Percentiles rank a stretch among this genome's conserved stretches.
phyloP scores from a whole-genome alignment of 2,888 invertebrate genomes.

The Leptopilina drosophilae region DNA sequence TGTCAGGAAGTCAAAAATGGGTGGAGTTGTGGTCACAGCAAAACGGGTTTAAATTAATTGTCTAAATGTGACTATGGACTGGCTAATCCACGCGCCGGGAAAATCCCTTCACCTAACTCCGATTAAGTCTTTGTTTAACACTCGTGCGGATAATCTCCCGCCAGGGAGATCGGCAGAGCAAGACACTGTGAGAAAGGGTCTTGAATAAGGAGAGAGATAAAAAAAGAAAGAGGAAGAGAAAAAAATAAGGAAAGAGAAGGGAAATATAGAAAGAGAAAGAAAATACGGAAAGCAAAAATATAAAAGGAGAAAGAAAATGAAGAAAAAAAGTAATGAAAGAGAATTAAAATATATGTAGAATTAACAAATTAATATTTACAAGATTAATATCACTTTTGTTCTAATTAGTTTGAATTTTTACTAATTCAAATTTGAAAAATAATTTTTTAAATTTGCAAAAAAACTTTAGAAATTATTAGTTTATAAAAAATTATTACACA shows the following conservation, averaged over 20 bases:
- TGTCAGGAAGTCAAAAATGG: conserved; percentile 10
- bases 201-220: conserved; percentile 22
- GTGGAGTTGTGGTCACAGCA: conserved; percentile 40
- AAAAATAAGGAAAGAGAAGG: neutral
- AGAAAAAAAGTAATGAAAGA: too few species aligned
- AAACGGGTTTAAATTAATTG: conserved; percentile 60
- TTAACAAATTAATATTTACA: too few species aligned
- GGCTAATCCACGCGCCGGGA: conserved; percentile 57
- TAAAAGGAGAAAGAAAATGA: neutral
- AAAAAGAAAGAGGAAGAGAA: conserved; percentile 21
- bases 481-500: too few species aligned
- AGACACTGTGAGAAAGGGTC: conserved; percentile 33
- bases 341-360: too few species aligned
- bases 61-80: conserved; percentile 46
- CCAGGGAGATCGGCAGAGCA: conserved; percentile 48
- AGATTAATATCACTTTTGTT: too few species aligned
- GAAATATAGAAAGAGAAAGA: conserved; percentile 9
- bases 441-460: too few species aligned
- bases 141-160: conserved; percentile 64
- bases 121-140: conserved; percentile 69
- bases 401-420: too few species aligned
- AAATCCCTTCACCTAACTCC: conserved; percentile 55
- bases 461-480: too few species aligned
- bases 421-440: too few species aligned
- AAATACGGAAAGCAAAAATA: conserved; percentile 6